Percentiles rank a stretch among this genome's conserved stretches.
Evolutionary conservation across 2,888 invertebrate genomes (phyloP).

Genomic region (Ichneumoninae sp.): DNA sequence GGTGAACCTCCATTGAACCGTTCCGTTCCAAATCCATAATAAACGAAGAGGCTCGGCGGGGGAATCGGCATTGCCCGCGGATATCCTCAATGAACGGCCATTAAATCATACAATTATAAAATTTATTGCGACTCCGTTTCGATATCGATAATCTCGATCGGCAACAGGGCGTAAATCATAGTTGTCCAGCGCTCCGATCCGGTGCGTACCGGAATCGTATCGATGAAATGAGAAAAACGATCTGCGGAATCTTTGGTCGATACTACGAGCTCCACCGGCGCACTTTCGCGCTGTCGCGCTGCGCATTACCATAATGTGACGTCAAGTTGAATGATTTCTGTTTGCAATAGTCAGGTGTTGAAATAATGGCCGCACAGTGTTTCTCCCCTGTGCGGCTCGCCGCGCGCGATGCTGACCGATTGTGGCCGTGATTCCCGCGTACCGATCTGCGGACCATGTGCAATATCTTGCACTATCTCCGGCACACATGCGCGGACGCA

Average conservation of each 20-base stretch:
- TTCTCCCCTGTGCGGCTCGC: conserved; percentile 9
- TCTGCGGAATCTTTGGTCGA: conserved; percentile 19
- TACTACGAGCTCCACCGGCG: not conserved
- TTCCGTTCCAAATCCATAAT: conserved; percentile 59
- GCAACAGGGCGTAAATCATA: not conserved
- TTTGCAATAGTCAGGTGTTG: not conserved
- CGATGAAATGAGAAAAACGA: conserved; percentile 6
- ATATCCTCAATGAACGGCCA: not conserved
- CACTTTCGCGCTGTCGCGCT: conserved; percentile 16
- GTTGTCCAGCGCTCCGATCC: not conserved
- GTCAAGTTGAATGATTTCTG: not conserved
- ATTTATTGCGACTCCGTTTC: not conserved
- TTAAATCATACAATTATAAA: not conserved
- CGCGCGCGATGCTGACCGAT: conserved; percentile 49
- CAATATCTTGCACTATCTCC: conserved; percentile 22
- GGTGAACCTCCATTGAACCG: conserved; percentile 56
- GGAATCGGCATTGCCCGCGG: not conserved
- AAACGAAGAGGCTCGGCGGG: conserved; percentile 37
- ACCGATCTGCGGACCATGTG: conserved; percentile 3
- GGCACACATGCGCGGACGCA: conserved; percentile 6
- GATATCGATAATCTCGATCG: not conserved
- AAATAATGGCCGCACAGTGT: not conserved
- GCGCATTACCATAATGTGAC: conserved; percentile 8
- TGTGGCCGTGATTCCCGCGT: conserved; percentile 6
- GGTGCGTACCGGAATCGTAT: conserved; percentile 20